phyloP scores from a whole-genome alignment of 2,797 vertebrate genomes.

The Tachyglossus aculeatus region DNA sequence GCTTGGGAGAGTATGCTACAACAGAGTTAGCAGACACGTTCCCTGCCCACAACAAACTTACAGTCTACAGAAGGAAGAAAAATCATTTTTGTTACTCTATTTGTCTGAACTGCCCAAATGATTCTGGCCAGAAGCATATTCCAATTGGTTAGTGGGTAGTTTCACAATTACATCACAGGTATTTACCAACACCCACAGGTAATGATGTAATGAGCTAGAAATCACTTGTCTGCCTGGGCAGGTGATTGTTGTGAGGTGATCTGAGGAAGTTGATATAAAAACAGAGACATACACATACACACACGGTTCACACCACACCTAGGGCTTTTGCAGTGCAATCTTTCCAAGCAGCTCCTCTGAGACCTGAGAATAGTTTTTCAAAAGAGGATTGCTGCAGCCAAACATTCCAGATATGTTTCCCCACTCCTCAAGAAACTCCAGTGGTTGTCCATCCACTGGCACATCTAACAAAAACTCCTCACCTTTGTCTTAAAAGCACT shows the following conservation, averaged over 20 bases:
- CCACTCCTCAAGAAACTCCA: no score
- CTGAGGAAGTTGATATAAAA: background rate
- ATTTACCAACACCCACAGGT: no score
- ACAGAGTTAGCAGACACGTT: no score
- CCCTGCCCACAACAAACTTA: no score
- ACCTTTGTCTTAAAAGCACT: no score
- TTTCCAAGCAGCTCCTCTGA: constrained; percentile 17
- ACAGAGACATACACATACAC: background rate
- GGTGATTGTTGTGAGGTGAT: background rate
- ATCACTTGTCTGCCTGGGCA: background rate
- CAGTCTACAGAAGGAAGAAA: no score
- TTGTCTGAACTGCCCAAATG: no score
- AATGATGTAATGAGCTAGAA: background rate
- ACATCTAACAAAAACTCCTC: no score
- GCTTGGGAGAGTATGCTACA: no score
- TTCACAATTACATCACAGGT: fast-evolving
- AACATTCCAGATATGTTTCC: constrained; percentile 6
- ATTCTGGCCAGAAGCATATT: no score
- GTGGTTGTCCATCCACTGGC: no score
- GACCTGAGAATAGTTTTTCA: constrained; percentile 1
- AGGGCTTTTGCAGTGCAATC: background rate
- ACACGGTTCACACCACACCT: background rate
- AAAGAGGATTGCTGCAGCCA: constrained; percentile 2
- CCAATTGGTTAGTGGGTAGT: background rate
- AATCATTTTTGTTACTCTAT: no score